Percentiles rank a stretch among this genome's conserved stretches.
phyloP scores from a whole-genome alignment of 2,797 vertebrate genomes.

The Peromyscus eremicus region DNA sequence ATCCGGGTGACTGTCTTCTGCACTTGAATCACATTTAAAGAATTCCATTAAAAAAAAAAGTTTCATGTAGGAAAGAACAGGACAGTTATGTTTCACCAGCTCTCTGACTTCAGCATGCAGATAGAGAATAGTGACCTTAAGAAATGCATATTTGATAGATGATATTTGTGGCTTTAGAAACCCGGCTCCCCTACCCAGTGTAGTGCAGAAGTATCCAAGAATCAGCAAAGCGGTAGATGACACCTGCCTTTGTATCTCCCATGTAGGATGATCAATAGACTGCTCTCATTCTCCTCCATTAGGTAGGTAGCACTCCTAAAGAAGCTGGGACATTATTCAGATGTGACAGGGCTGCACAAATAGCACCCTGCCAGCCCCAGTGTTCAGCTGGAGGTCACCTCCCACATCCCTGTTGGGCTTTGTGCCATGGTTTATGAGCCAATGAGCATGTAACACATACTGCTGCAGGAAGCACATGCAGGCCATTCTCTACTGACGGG shows the following conservation, averaged over 20 bases:
- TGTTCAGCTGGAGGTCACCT: conserved; percentile 42
- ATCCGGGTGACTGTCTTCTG: background rate
- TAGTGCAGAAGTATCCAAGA: background rate
- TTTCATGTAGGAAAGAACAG: background rate
- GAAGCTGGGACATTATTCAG: background rate
- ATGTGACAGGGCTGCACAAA: background rate
- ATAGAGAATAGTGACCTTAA: background rate
- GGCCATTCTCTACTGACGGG: background rate
- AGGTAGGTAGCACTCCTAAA: background rate
- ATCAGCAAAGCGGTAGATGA: background rate
- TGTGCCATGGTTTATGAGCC: conserved; percentile 32
- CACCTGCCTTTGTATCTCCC: background rate
- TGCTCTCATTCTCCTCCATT: background rate
- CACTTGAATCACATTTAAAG: conserved; percentile 8
- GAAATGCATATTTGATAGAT: background rate
- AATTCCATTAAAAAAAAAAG: background rate
- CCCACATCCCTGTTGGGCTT: background rate
- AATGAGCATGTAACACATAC: background rate
- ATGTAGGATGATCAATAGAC: background rate
- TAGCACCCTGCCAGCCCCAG: background rate
- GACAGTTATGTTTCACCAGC: background rate
- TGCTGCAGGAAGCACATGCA: background rate
- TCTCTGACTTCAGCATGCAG: background rate
- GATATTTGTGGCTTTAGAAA: background rate
- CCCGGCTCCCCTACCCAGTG: background rate